phyloP scores from a whole-genome alignment of 2,888 invertebrate genomes.

The Coleophora deauratella region DNA sequence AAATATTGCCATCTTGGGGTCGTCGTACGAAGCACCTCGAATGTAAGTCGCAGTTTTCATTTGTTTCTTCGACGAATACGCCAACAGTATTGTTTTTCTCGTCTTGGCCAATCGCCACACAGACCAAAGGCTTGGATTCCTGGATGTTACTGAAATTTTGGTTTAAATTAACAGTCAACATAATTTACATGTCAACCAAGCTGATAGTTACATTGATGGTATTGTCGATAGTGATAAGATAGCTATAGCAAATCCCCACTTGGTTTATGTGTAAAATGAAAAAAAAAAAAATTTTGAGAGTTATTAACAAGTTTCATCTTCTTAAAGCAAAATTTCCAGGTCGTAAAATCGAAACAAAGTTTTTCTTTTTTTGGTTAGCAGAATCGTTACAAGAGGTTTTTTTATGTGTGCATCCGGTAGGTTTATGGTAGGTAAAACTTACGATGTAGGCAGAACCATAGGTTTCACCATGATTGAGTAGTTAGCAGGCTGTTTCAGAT shows the following conservation, averaged over 20 bases:
- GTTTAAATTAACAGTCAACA: not conserved
- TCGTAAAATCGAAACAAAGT: too few relatives aligned
- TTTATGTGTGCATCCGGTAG: too few relatives aligned
- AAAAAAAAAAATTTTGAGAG: too few relatives aligned
- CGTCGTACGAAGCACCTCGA: constrained; percentile 71
- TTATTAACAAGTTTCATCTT: too few relatives aligned
- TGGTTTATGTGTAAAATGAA: too few relatives aligned
- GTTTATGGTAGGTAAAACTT: constrained; percentile 28
- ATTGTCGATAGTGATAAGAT: too few relatives aligned
- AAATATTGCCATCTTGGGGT: constrained; percentile 32
- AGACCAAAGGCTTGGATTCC: constrained; percentile 57
- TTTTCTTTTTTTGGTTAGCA: too few relatives aligned
- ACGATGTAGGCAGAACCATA: constrained; percentile 70
- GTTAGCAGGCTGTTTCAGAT: constrained; percentile 72
- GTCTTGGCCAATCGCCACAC: constrained; percentile 77
- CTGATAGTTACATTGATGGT: too few relatives aligned
- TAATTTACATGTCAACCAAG: too few relatives aligned
- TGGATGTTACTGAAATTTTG: constrained; percentile 34
- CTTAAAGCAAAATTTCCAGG: too few relatives aligned
- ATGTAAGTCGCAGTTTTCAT: constrained; percentile 63
- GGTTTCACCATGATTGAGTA: constrained; percentile 80
- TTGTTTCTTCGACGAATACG: constrained; percentile 59
- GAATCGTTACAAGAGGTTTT: too few relatives aligned
- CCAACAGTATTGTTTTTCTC: constrained; percentile 64
- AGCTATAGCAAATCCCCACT: too few relatives aligned